Evolutionary conservation across 30 jellyfish, hydroid and myxozoan species (phyloP), one percentile per base, ranked within the genome.

Genomic region (Aurelia sp.): DNA sequence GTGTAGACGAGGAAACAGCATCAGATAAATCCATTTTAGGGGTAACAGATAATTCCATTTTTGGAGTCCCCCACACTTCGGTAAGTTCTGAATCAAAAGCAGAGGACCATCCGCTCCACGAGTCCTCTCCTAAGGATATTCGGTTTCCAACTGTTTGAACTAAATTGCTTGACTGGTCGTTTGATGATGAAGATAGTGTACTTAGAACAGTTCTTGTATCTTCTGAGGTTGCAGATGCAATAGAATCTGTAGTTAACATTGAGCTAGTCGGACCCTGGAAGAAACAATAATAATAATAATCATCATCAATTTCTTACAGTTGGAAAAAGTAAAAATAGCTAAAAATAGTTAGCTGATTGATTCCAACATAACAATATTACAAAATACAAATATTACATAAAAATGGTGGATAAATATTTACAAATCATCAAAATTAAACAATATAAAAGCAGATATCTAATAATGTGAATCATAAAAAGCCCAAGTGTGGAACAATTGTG

Each of bases 91-190:
- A 33, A 10, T 93, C 94, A 66, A 93, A 93, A 16, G 96, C 74
- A 10, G 98, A 93, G 21, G 98, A 93, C 98, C 98, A 93, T 41
- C 98, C 98, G 23, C 93, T 68, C 98, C 98, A 93, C 13, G 90
- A 66, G 61, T 48, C 87, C 21, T 77, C 98, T 23, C 91, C 95
- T 48, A 80, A 60, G 12, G 92, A 70, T 7, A 84, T 66, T 55
- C 96, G 23, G 81, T 91, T 91, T 17, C 98, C 96, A 21, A 78
- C 86, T 4, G 73, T 71, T 52, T 84, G 93, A 6, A 71, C 81
- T 47, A 84, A 12, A 18, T 73, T 40, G 51, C 78, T 59, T 0
- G 47, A 23, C 33, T 50, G 66, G 52, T 84, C 93, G 50, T 27
- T 35, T 55, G 87, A 58, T 20, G 81, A 71, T 3, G 93, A 72